phyloP scores from a whole-genome alignment of 1,140 invertebrate genomes.

The Triops cancriformis region DNA sequence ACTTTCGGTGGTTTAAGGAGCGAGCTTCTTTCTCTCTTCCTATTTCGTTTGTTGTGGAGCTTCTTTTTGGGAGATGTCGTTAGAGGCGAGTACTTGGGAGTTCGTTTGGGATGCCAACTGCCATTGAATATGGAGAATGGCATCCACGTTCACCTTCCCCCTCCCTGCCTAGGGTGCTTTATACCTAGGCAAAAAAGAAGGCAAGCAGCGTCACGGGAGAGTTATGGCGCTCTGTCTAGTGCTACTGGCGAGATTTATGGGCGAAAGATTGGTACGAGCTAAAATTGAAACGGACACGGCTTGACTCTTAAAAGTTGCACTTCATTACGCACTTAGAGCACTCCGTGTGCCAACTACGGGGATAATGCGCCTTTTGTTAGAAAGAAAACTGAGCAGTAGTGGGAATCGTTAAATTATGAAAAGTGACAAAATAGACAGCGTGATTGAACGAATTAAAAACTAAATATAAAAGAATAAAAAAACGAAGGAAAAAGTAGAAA shows the following conservation, averaged over 20 bases:
- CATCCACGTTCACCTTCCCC: background rate
- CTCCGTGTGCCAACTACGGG: too few relatives aligned
- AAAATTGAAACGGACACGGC: background rate
- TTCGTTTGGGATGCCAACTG: background rate
- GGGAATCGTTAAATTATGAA: too few relatives aligned
- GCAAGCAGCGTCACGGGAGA: background rate
- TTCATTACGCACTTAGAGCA: background rate
- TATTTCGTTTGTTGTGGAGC: too few relatives aligned
- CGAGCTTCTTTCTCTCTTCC: background rate
- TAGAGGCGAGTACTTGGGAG: too few relatives aligned
- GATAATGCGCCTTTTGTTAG: too few relatives aligned
- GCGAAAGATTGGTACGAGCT: background rate
- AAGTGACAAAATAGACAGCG: too few relatives aligned
- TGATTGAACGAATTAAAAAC: too few relatives aligned
- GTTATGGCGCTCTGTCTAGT: background rate
- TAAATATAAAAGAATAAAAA: too few relatives aligned
- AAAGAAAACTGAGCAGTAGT: too few relatives aligned
- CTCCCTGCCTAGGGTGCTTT: background rate
- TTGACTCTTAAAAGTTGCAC: background rate
- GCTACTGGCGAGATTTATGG: constrained; percentile 12
- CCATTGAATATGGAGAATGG: background rate
- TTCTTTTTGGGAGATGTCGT: too few relatives aligned
- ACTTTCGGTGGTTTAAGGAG: background rate
- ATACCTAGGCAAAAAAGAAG: too few relatives aligned
- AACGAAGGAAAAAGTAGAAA: too few relatives aligned